Percentiles rank a stretch among this genome's conserved stretches.
phyloP scores from a whole-genome alignment of 2,113 vertebrate species.

The Psilopogon haemacephalus region DNA sequence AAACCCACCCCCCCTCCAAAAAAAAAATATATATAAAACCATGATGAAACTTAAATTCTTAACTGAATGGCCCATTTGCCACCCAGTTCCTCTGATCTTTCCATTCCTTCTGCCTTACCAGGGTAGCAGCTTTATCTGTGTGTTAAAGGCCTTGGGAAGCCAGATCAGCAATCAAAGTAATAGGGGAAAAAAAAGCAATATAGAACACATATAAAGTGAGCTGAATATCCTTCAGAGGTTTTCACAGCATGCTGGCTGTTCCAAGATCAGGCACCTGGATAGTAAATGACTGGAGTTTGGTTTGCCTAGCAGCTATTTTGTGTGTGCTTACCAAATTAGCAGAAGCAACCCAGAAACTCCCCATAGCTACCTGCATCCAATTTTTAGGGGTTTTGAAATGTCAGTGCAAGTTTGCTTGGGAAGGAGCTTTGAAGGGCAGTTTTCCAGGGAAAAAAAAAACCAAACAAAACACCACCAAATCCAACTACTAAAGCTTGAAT shows the following conservation, averaged over 20 bases:
- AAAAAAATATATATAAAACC: background rate
- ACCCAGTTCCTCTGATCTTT: slow-evolving; percentile 24
- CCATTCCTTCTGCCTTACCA: background rate
- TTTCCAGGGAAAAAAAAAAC: background rate
- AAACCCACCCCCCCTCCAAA: background rate
- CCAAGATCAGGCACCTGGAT: slow-evolving; percentile 32
- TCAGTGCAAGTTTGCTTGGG: slow-evolving; percentile 25
- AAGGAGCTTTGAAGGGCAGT: slow-evolving; percentile 59
- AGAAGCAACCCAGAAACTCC: slow-evolving; percentile 23
- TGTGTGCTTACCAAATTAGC: slow-evolving; percentile 22
- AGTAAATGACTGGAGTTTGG: slow-evolving; percentile 53
- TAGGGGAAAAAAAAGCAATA: slow-evolving; percentile 30
- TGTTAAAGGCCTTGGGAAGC: slow-evolving; percentile 22
- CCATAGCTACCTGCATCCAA: background rate
- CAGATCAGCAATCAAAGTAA: slow-evolving; percentile 36
- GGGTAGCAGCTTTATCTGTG: background rate
- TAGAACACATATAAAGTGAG: background rate
- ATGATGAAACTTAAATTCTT: slow-evolving; percentile 12
- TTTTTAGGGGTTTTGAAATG: background rate
- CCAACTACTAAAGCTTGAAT: background rate
- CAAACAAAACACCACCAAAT: no score
- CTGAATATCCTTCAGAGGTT: slow-evolving; percentile 1
- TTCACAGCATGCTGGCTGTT: slow-evolving; percentile 47
- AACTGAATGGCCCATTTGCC: background rate
- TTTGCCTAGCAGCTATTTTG: slow-evolving; percentile 46